Conservation (phyloP, 2,113 vertebrate genomes). For the Opisthocomus hoazin region DNA sequence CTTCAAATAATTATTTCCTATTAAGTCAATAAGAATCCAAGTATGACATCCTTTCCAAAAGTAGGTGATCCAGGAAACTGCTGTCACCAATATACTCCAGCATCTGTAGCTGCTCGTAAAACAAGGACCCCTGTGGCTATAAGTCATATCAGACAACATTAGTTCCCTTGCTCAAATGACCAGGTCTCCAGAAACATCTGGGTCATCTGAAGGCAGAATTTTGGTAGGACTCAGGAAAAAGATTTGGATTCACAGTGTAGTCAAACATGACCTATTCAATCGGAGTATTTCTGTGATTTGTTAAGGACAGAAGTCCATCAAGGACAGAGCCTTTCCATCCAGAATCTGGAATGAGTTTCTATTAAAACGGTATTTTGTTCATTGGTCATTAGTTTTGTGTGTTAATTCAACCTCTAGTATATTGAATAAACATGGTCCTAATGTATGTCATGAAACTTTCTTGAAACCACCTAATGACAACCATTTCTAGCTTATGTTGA, state of each 20-base stretch:
- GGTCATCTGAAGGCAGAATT: not conserved
- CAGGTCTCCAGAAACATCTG: not conserved
- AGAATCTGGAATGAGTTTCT: not conserved
- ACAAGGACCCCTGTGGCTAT: not conserved
- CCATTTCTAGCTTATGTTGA: not conserved
- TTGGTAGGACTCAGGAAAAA: not conserved
- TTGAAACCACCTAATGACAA: not conserved
- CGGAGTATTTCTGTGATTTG: not conserved
- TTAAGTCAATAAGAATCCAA: not conserved
- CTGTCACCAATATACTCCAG: not conserved
- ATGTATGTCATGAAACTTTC: not conserved
- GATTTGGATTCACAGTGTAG: not conserved
- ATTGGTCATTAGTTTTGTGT: not conserved
- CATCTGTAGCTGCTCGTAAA: not conserved
- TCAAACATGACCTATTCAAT: not conserved
- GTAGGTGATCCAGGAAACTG: not conserved
- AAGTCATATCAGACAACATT: not conserved
- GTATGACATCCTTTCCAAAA: not conserved
- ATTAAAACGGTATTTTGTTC: not conserved
- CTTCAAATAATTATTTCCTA: not conserved
- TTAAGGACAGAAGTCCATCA: not conserved
- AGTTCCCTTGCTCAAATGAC: not conserved
- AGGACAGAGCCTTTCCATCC: not conserved
- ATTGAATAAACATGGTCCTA: rapidly evolving
- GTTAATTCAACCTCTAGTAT: not conserved